phyloP scores from a whole-genome alignment of 2,113 vertebrate species.

The Catharus fuscescens region DNA sequence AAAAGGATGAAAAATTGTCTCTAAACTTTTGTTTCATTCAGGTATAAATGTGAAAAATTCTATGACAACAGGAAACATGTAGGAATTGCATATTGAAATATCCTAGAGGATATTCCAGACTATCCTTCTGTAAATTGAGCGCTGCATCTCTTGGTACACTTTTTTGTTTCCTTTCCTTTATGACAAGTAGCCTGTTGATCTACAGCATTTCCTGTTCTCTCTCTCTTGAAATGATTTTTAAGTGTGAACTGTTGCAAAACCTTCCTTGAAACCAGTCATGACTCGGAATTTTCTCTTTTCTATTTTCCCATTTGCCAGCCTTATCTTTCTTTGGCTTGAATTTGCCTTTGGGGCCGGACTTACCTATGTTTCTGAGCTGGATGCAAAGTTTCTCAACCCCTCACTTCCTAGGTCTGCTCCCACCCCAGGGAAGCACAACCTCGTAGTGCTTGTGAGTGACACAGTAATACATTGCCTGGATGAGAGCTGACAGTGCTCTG shows the following conservation, averaged over 20 bases:
- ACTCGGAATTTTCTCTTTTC: background rate
- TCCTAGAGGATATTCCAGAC: background rate
- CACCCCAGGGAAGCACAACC: background rate
- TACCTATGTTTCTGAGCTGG: background rate
- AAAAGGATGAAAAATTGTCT: background rate
- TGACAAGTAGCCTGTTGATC: background rate
- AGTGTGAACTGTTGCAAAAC: background rate
- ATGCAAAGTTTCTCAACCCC: background rate
- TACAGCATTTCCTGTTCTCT: background rate
- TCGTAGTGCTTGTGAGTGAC: background rate
- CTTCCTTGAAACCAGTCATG: background rate
- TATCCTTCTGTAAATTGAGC: background rate
- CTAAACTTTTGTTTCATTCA: background rate
- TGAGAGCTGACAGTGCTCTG: slow-evolving; percentile 37
- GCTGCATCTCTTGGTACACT: background rate
- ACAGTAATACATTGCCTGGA: background rate
- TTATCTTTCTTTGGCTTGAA: background rate
- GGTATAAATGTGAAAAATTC: background rate
- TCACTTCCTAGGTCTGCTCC: background rate
- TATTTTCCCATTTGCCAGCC: background rate
- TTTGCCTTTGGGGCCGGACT: background rate
- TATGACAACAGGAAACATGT: background rate
- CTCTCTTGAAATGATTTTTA: background rate
- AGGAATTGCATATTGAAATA: background rate
- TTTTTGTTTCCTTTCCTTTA: background rate